Evolutionary conservation across 2,113 vertebrate genomes (phyloP), one percentile per base, ranked within the genome.

Genomic region (Nyctibius bracteatus): DNA sequence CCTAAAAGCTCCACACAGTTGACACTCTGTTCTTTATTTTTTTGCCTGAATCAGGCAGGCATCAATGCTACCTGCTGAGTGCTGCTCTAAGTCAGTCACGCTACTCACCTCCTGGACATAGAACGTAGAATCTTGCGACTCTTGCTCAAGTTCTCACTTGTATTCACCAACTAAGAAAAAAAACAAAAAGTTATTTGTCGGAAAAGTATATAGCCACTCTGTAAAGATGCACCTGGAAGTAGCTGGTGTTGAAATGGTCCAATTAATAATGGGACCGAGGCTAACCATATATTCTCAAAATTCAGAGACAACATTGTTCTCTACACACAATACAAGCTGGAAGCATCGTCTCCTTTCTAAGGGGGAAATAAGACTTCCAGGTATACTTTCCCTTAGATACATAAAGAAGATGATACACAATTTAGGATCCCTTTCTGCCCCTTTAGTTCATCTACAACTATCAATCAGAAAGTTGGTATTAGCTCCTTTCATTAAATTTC

Each of bases 111-210:
- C 61, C 99, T 98, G 30, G 99, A 99, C 99, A 99, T 99, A 5
- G 99, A 96, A 20, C 99, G 99, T 1, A 99, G 98, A 75, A 99
- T 98, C 97, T 99, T 99, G 63, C 99, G 98, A 86, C 99, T 99
- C 96, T 98, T 99, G 97, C 99, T 99, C 86, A 99, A 98, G 96
- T 99, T 99, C 95, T 99, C 99, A 89, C 98, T 98, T 25, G 99
- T 99, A 58, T 99, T 98, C 70, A 99, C 98, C 97, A 99, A 35
- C 99, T 99, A 86, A 77, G 37, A 96, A 96, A 55, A 95, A 95
- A 97, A 47, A 12, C n/a, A 55, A 28, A 28, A 81, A 75, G 63
- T 93, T 91, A 94, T 20, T 39, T 90, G 12, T 61, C 88, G 30
- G 83, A 92, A 39, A 81, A 93, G 46, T 5, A 59, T 1, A 65